Base-by-base conservation (phyloP, 2,797 vertebrate species). In the Podarcis siculus region DNA sequence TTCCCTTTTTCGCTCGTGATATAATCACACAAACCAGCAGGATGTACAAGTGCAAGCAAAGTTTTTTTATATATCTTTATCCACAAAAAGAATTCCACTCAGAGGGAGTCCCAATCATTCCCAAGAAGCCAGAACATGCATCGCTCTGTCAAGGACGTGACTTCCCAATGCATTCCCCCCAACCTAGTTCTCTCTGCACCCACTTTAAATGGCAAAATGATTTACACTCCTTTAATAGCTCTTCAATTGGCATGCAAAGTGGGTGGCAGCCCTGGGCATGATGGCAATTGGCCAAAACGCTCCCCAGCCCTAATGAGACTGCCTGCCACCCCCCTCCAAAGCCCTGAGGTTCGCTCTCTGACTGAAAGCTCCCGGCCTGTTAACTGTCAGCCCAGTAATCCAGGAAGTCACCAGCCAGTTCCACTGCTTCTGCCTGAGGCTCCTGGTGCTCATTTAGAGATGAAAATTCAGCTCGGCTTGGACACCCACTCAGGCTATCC, bases 351-450 rank as follows among this genome's bases (percentile, higher is more conserved):
- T 49, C 72, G n/a, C 42, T 75, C 82, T 81, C 35, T 3, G 7
- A 69, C 69, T 32, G 42, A 79, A 83, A 69, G 72, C 71, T 61
- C 23, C 69, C 86, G 84, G 61, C 86, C 61, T 58, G 58, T 85
- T 73, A 85, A 81, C 88, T 86, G 83, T 85, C 88, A 89, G n/a
- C 30, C 42, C 61, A 85, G 71, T 85, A 87, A 90, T 84, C 58
- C 76, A 84, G 83, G 81, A 64, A 75, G 39, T 67, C 81, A 75
- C 81, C 77, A 81, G 42, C 58, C 82, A 55, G 19, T 78, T 77
- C 79, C 73, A 2, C 45, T 78, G 27, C 8, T 71, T 42, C 39
- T 23, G 75, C 85, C 25, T 12, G 15, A 32, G 82, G 69, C 35
- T 49, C n/a, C 27, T 21, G 69, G 58, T 69, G 82, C 45, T 84